Percentiles rank a stretch among this genome's conserved stretches.
Conservation (phyloP, 2,113 vertebrate genomes). For the Saccopteryx bilineata region DNA sequence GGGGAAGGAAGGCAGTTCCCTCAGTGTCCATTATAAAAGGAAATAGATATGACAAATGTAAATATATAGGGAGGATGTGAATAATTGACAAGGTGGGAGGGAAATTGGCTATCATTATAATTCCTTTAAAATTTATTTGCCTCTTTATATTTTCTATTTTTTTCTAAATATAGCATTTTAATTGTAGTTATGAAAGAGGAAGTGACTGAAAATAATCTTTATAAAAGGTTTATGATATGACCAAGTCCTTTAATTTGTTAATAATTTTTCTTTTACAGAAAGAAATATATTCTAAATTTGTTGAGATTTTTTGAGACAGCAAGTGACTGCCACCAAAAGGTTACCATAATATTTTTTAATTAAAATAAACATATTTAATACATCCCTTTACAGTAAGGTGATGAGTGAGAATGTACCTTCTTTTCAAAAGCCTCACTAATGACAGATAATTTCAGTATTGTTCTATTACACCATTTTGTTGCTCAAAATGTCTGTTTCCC, state of each 20-base stretch:
- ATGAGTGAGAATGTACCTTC: background rate
- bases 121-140: background rate
- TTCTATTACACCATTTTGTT: background rate
- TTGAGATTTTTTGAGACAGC: background rate
- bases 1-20: background rate
- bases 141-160: background rate
- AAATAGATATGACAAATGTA: background rate
- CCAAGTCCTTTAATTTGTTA: background rate
- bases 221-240: background rate
- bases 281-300: conserved; percentile 8
- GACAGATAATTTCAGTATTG: background rate
- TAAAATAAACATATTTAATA: background rate
- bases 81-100: background rate
- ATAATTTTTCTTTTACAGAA: conserved; percentile 41
- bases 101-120: background rate
- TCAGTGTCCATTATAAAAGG: background rate
- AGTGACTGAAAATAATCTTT: background rate
- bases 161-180: background rate
- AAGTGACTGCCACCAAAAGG: background rate
- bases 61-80: background rate
- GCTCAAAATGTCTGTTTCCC: background rate
- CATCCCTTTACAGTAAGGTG: background rate
- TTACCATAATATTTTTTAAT: background rate
- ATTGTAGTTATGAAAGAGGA: background rate
- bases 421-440: background rate